phyloP scores from a whole-genome alignment of 2,888 invertebrate species.

The Petrolisthes manimaculis region DNA sequence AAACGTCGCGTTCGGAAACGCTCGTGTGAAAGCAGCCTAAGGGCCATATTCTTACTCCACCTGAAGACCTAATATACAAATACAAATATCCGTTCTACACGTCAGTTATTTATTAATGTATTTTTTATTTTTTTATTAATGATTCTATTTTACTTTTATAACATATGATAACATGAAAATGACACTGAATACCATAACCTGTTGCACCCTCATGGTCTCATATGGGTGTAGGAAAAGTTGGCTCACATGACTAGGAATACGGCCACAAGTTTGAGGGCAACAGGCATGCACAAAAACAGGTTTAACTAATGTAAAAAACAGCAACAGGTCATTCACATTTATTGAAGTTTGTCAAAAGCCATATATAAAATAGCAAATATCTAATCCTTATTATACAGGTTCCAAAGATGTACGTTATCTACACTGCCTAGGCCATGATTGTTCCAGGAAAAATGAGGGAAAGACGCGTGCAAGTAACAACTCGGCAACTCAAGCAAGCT shows the following conservation, averaged over 20 bases:
- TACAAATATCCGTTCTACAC: too few species aligned
- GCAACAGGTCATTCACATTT: slow-evolving; percentile 59
- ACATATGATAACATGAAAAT: too few species aligned
- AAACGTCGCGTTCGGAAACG: too few species aligned
- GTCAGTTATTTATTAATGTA: too few species aligned
- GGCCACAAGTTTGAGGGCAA: background rate
- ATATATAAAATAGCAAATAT: slow-evolving; percentile 64
- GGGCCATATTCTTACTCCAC: too few species aligned
- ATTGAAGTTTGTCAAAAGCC: slow-evolving; percentile 62
- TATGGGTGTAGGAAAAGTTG: slow-evolving; percentile 4
- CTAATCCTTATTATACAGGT: slow-evolving; percentile 58
- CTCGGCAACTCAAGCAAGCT: slow-evolving; percentile 54
- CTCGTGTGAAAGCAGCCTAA: too few species aligned
- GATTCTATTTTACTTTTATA: too few species aligned
- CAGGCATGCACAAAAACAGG: slow-evolving; percentile 41
- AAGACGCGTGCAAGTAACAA: slow-evolving; percentile 53
- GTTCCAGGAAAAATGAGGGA: slow-evolving; percentile 34
- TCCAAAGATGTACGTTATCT: slow-evolving; percentile 43
- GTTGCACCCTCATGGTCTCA: background rate
- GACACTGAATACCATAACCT: background rate
- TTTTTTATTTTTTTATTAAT: too few species aligned
- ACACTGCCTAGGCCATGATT: slow-evolving; percentile 61
- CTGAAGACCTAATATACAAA: too few species aligned
- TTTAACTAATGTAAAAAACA: slow-evolving; percentile 48
- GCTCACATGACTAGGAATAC: too few species aligned